A percentile compares a stretch with the other conserved stretches of the same genome.
Conservation (phyloP, 2,888 invertebrate species). For the Dioctria rufipes region DNA sequence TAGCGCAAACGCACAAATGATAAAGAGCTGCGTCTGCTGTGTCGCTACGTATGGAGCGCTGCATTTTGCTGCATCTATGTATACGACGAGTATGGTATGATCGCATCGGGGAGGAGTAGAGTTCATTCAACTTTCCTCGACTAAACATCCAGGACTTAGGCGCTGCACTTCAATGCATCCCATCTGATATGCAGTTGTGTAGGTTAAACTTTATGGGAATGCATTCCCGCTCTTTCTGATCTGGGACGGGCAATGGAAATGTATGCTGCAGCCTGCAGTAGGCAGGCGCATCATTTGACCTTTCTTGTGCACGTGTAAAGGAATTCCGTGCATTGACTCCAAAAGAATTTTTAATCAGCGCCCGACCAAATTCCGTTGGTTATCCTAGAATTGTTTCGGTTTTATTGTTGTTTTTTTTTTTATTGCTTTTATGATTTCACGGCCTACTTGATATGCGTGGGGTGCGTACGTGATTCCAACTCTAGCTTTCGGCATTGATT, state of each 20-base stretch:
- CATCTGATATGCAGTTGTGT: background rate
- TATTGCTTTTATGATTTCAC: conserved; percentile 13
- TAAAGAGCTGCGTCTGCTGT: background rate
- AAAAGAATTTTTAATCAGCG: conserved; percentile 43
- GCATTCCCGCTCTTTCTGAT: conserved; percentile 27
- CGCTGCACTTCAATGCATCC: background rate
- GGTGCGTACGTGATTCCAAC: background rate
- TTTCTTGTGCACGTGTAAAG: conserved; percentile 50
- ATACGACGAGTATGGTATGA: background rate
- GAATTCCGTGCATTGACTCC: conserved; percentile 52
- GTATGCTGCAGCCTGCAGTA: background rate
- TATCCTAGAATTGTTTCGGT: conserved; percentile 29
- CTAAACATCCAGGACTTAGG: conserved; percentile 22
- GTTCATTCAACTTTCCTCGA: conserved; percentile 44
- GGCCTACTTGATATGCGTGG: conserved; percentile 28
- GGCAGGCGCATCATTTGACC: conserved; percentile 39
- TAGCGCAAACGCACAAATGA: background rate
- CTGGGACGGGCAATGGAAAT: conserved; percentile 16
- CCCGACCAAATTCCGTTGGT: conserved; percentile 7
- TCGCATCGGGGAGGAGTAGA: conserved; percentile 24
- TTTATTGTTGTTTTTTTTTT: conserved; percentile 13
- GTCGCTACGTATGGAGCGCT: conserved; percentile 12
- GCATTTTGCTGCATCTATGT: background rate
- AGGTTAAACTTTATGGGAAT: conserved; percentile 12
- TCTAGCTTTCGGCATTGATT: background rate